These are phyloP conservation scores for Pampusana beccarii DNA, from an alignment of 2,113 vertebrate species.

Conservation along the genomic window DNA sequence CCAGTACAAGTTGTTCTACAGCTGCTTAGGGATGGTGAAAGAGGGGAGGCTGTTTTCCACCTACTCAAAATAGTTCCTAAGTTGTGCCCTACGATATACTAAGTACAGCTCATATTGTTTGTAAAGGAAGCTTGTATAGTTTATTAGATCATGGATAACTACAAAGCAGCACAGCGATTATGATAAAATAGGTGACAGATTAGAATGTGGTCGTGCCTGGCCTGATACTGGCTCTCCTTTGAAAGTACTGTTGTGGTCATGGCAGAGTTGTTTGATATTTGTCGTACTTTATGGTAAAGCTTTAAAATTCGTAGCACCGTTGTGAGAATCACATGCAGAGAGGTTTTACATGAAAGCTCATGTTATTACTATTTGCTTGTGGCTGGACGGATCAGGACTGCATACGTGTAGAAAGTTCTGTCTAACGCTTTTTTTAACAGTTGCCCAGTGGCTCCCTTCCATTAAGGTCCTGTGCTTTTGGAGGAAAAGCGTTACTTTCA, in stretches of 20 bases:
- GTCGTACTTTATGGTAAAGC: not conserved
- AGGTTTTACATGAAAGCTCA: not conserved
- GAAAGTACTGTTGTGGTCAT: not conserved
- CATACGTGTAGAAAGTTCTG: not conserved
- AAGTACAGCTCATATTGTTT: not conserved
- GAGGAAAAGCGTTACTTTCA: not conserved
- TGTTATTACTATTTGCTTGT: not conserved
- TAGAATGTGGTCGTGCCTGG: not conserved
- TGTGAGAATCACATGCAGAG: not conserved
- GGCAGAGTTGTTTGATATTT: not conserved
- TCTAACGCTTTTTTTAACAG: not conserved
- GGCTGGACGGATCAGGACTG: not conserved
- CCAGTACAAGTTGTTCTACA: slow-evolving; percentile 37
- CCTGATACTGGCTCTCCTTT: not conserved
- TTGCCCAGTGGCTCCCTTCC: not conserved
- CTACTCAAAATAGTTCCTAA: not conserved
- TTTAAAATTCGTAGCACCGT: not conserved
- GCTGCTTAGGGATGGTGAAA: not conserved
- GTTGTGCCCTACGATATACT: not conserved
- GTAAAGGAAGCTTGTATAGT: not conserved
- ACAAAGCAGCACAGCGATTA: not conserved
- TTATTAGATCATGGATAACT: not conserved
- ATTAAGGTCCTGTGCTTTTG: not conserved
- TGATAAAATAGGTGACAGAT: not conserved
- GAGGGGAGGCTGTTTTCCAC: not conserved